Conservation (phyloP, 2,888 invertebrate genomes). For the Synanthedon tipuliformis region DNA sequence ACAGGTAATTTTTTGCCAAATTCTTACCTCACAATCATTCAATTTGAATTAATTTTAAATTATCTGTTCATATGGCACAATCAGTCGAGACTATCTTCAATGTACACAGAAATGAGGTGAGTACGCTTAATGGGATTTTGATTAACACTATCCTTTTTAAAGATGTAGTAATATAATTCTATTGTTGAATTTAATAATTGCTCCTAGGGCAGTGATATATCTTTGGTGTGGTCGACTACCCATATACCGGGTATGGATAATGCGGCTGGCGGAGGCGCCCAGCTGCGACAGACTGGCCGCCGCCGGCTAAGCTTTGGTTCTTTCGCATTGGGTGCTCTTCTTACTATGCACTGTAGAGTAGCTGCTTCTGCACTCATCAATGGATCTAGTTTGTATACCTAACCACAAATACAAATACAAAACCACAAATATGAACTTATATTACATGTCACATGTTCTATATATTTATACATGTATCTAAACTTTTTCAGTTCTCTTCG, state of each 20-base stretch:
- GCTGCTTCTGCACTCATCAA: slow-evolving; percentile 40
- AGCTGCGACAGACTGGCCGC: slow-evolving; percentile 14
- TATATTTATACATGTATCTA: neutral
- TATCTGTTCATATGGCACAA: slow-evolving; percentile 1
- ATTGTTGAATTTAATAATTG: no score
- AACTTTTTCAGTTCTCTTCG: slow-evolving; percentile 32
- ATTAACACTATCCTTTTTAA: no score
- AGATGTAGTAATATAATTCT: no score
- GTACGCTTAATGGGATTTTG: no score
- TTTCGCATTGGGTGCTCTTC: slow-evolving; percentile 35
- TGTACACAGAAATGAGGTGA: no score
- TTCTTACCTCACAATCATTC: no score
- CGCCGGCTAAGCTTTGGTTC: slow-evolving; percentile 40
- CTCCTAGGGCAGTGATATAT: slow-evolving; percentile 9
- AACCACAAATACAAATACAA: neutral
- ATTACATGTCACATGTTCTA: neutral
- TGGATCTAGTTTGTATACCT: slow-evolving; percentile 42
- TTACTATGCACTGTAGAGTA: slow-evolving; percentile 51
- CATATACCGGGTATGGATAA: slow-evolving; percentile 44
- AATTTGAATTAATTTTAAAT: no score
- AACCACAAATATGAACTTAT: neutral
- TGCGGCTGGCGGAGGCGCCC: slow-evolving; percentile 23
- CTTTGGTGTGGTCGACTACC: slow-evolving; percentile 48
- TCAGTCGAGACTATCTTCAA: slow-evolving; percentile 37
- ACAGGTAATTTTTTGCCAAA: no score